These are phyloP conservation scores for Tenualosa ilisha DNA, from an alignment of 2,797 vertebrate species.

Conservation along the genomic window DNA sequence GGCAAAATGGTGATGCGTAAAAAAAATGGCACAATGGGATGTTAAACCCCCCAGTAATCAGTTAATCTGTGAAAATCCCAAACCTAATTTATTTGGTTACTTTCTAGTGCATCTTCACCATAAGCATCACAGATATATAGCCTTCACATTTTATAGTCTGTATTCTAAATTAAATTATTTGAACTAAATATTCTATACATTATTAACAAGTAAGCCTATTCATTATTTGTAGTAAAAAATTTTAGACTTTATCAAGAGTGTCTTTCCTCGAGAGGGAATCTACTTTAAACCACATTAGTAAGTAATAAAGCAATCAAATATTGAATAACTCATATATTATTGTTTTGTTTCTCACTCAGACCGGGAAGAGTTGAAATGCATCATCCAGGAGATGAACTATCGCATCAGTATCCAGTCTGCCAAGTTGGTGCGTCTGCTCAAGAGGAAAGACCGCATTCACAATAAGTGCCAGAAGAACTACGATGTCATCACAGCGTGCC, in stretches of 20 bases:
- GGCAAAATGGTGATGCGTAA: neutral
- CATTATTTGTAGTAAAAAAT: too few species aligned
- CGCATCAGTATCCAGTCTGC: conserved; percentile 85
- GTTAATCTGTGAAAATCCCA: too few species aligned
- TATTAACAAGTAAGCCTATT: too few species aligned
- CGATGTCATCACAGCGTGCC: conserved; percentile 91
- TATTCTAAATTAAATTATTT: too few species aligned
- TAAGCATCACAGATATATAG: neutral
- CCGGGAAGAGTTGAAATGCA: conserved; percentile 76
- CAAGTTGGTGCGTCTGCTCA: conserved; percentile 89
- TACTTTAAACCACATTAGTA: too few species aligned
- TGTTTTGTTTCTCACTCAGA: conserved; percentile 64
- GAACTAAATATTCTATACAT: too few species aligned
- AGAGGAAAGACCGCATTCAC: conserved; percentile 84
- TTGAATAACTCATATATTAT: neutral
- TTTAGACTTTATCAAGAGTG: too few species aligned
- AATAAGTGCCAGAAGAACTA: conserved; percentile 91
- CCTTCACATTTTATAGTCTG: neutral
- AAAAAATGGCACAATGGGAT: too few species aligned
- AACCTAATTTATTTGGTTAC: neutral
- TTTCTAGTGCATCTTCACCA: neutral
- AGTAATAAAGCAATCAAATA: too few species aligned
- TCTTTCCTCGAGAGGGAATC: too few species aligned
- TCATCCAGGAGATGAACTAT: conserved; percentile 86
- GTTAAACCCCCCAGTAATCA: too few species aligned